These are phyloP conservation scores for Corythoichthys haematopterus DNA, from an alignment of 2,113 vertebrate genomes.

Conservation along the genomic window DNA sequence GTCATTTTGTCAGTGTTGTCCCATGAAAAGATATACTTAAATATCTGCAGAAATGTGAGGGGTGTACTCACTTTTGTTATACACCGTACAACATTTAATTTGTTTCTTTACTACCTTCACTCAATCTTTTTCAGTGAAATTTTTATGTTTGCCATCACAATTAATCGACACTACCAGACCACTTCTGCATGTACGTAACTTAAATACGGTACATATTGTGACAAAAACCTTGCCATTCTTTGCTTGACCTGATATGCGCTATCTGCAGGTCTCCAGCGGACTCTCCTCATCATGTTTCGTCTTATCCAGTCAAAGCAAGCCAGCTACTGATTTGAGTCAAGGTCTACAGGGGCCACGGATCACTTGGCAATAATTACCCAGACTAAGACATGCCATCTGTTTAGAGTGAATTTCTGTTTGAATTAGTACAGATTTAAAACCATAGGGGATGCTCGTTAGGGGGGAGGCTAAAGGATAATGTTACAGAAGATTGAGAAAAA, in stretches of 20 bases:
- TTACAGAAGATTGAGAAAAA: slow-evolving; percentile 21
- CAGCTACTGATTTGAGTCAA: slow-evolving; percentile 30
- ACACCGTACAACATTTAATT: background rate
- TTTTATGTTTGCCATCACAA: background rate
- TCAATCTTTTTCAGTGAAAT: background rate
- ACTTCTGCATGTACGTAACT: background rate
- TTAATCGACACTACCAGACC: background rate
- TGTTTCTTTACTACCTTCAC: background rate
- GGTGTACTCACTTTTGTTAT: too few species aligned
- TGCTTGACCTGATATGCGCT: background rate
- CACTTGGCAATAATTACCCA: slow-evolving; percentile 56
- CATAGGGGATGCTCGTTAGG: slow-evolving; percentile 8
- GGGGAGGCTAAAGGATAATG: slow-evolving; percentile 11
- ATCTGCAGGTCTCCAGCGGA: slow-evolving; percentile 24
- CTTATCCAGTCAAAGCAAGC: slow-evolving; percentile 25
- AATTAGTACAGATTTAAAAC: slow-evolving; percentile 57
- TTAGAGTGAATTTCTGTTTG: slow-evolving; percentile 55
- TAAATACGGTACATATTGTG: background rate
- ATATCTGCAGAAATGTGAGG: too few species aligned
- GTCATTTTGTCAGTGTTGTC: too few species aligned
- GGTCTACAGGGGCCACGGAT: slow-evolving; percentile 52
- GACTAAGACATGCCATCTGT: slow-evolving; percentile 58
- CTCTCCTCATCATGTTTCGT: slow-evolving; percentile 10
- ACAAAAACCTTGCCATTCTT: background rate
- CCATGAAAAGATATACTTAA: too few species aligned